A percentile compares a stretch with the other conserved stretches of the same genome.
These are phyloP conservation scores for Formica selysi DNA, from an alignment of 1,140 invertebrate species.

Conservation along the genomic window DNA sequence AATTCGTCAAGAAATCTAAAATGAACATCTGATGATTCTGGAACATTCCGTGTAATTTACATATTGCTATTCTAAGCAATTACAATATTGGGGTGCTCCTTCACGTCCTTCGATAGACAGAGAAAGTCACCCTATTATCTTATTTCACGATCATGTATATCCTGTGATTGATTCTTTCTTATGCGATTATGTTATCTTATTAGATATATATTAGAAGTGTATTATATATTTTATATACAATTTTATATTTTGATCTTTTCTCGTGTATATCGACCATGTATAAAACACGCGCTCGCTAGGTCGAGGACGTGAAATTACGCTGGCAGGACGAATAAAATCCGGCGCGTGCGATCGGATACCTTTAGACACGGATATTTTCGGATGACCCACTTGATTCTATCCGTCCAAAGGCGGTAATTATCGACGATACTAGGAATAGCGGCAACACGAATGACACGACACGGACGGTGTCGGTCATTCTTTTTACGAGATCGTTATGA, in stretches of 20 bases:
- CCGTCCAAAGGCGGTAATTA: conserved; percentile 71
- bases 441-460: conserved; percentile 46
- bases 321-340: conserved; percentile 43
- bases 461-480: conserved; percentile 15
- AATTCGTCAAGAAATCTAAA: neutral
- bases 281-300: conserved; percentile 5
- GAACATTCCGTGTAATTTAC: neutral
- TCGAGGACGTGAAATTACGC: conserved; percentile 36
- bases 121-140: no score
- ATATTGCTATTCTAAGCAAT: neutral
- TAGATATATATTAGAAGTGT: neutral
- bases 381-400: conserved; percentile 70
- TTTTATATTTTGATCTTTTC: conserved; percentile 39
- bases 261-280: neutral
- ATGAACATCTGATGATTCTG: neutral
- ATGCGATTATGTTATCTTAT: neutral
- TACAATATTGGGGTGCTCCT: neutral
- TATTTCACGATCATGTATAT: neutral
- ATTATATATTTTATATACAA: neutral
- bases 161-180: neutral
- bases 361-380: conserved; percentile 68
- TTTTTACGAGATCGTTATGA: neutral
- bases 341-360: conserved; percentile 57
- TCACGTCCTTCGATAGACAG: neutral
- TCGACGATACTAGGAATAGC: conserved; percentile 75